Conservation (phyloP, 2,113 vertebrate genomes). For the Ictidomys tridecemlineatus region DNA sequence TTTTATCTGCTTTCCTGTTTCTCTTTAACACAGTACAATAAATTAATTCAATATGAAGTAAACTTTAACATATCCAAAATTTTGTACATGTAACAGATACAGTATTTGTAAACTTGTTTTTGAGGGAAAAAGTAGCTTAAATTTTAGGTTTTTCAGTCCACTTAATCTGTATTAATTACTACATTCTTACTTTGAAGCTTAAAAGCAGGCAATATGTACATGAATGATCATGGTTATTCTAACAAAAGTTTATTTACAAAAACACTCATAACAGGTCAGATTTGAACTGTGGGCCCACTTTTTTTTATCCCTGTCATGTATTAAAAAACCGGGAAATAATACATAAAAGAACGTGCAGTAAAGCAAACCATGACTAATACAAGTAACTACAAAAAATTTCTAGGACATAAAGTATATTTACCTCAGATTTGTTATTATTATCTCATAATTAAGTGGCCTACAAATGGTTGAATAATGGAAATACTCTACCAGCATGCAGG, state of each 20-base stretch:
- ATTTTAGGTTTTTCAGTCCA: not conserved
- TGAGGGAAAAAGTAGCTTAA: not conserved
- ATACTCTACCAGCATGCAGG: no score
- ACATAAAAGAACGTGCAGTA: no score
- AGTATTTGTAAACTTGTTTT: not conserved
- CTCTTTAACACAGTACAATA: conserved; percentile 15
- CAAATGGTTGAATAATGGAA: no score
- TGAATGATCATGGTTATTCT: not conserved
- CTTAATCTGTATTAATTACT: not conserved
- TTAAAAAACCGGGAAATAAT: no score
- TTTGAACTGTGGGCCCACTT: not conserved
- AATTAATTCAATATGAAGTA: conserved; percentile 5
- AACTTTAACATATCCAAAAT: not conserved
- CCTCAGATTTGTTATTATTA: no score
- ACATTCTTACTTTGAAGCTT: not conserved
- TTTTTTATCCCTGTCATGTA: no score
- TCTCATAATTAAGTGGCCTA: no score
- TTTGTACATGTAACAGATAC: not conserved
- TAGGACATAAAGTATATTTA: no score
- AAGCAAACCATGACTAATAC: no score
- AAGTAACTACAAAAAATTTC: no score
- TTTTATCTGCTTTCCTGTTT: conserved; percentile 43
- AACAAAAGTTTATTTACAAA: not conserved
- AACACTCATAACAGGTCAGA: not conserved
- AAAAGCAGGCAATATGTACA: not conserved